Evolutionary conservation across 1,140 invertebrate species (phyloP).

Genomic region (Antheraea mylitta): DNA sequence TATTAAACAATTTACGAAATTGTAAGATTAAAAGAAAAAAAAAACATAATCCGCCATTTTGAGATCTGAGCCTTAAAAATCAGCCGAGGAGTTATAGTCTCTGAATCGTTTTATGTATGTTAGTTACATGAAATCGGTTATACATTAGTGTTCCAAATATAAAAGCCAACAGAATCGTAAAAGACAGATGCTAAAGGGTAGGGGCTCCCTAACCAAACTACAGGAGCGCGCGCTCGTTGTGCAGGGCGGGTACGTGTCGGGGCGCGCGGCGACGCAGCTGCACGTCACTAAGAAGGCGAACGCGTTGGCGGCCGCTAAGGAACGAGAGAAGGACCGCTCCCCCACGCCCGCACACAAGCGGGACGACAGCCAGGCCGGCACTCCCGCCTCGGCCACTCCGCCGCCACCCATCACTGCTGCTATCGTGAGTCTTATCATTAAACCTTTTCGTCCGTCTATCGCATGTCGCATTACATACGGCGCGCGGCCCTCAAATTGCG

Average conservation of each 20-base stretch:
- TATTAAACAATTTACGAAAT: too few relatives aligned
- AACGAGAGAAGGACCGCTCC: constrained; percentile 43
- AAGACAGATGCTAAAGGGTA: constrained; percentile 59
- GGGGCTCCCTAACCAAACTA: constrained; percentile 55
- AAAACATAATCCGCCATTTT: too few relatives aligned
- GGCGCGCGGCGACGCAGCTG: constrained; percentile 74
- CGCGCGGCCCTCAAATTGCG: too few relatives aligned
- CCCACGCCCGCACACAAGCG: constrained; percentile 37
- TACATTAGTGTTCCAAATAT: background rate
- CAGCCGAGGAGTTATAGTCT: too few relatives aligned
- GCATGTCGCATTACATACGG: too few relatives aligned
- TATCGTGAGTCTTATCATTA: constrained; percentile 38
- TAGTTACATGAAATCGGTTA: too few relatives aligned
- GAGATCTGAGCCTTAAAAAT: too few relatives aligned
- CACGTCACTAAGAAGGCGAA: constrained; percentile 85
- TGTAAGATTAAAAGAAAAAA: too few relatives aligned
- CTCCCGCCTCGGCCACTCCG: constrained; percentile 46
- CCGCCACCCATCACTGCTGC: constrained; percentile 43
- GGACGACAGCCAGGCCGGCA: constrained; percentile 35
- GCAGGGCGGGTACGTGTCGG: constrained; percentile 81
- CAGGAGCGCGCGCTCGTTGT: constrained; percentile 81
- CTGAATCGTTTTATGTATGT: too few relatives aligned
- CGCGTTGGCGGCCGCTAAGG: constrained; percentile 78
- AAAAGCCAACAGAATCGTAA: constrained; percentile 44
- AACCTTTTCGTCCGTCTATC: too few relatives aligned